Base-by-base conservation (phyloP, 1,140 invertebrate species). In the Aphidius ervi region DNA sequence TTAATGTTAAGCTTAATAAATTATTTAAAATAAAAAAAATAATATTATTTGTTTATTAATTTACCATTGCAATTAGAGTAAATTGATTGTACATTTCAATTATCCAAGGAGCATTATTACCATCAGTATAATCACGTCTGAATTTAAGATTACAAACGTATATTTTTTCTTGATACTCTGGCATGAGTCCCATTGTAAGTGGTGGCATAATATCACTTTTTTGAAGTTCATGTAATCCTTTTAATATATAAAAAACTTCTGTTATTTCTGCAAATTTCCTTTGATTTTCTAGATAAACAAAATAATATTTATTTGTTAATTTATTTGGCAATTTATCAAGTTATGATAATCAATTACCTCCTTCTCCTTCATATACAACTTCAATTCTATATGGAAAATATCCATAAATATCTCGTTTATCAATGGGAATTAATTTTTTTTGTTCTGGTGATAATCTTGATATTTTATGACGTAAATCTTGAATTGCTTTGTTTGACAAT, bases 341-440 rank as follows among this genome's bases (percentile, higher is more conserved):
- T 39, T 39, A 6, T 5, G 16, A 58, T 52, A 62, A 49, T 16
- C 16, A 16, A 52, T 62, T 66, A 66, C 65, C 63, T 55, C 66
- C 58, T 50, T 73, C 68, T 64, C 79, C 76, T 65, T 81, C 76
- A 60, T 78, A 76, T 39, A 82, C 81, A 57, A 84, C 75, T 53
- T 77, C 81, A 63, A 84, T 76, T 69, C 80, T 73, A 65, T 82
- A 81, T 1, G 81, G 78, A 66, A 83, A 82, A 6, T 67, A 65
- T 46, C 78, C 72, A 10, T 10, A 43, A 16, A 68, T 37, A 5
- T 64, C 31, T 7, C 58, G 7, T 5, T 48, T 6, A 1, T 56
- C 5, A 6, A 68, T 4, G 20, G 47, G 23, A 47, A 74, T 63
- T 20, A 70, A 43, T 6, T 50, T 6, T 62, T 57, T 68, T 50